Evolutionary conservation across 2,797 vertebrate species (phyloP), one percentile per base, ranked within the genome.

Genomic region (Crocodylus rhombifer): DNA sequence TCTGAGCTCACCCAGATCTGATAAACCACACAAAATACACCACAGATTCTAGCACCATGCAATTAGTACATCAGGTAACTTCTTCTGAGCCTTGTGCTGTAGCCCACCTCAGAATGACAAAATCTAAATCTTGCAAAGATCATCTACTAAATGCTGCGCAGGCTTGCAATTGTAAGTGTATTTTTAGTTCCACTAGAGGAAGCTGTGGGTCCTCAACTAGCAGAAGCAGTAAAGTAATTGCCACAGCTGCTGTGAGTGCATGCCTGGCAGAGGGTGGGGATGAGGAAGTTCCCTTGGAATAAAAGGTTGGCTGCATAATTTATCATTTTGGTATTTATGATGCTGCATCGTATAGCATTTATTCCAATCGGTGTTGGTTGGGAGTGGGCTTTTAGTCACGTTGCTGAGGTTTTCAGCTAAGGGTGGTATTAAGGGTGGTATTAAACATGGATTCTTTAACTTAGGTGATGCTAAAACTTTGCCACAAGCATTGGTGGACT

Each of bases 31-130:
- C 6, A 28, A 6, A 14, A 28, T 60, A 13, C 60, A 23, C 63
- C 67, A 60, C 62, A 1, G 62, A 76, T 2, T 0, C 42, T 56
- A 17, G 61, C 61, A 7, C 21, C 64, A 25, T 0, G 6, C 28
- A 56, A 8, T 6, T 3, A 2, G 20, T 11, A 20, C 28, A 9
- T 23, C 51, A 33, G 20, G 55, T 56, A 20, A 28, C 8, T 20
- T 55, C 33, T 12, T 0, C 0, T 4, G 18, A 63, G 30, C 4
- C 0, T 7, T 21, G 88, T 65, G 4, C 3, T 1, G 8, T 9
- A 14, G 75, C 62, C 42, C 21, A 1, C 4, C 11, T 10, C 21
- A n/a, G 42, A 25, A 4, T 6, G 3, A 4, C 25, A 60, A 1
- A 14, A 5, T 2, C 67, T 15, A 15, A 13, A 51, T 51, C 42